Evolutionary conservation across 1,140 invertebrate genomes (phyloP), one percentile per base, ranked within the genome.

Genomic region (Eurosta solidaginis): DNA sequence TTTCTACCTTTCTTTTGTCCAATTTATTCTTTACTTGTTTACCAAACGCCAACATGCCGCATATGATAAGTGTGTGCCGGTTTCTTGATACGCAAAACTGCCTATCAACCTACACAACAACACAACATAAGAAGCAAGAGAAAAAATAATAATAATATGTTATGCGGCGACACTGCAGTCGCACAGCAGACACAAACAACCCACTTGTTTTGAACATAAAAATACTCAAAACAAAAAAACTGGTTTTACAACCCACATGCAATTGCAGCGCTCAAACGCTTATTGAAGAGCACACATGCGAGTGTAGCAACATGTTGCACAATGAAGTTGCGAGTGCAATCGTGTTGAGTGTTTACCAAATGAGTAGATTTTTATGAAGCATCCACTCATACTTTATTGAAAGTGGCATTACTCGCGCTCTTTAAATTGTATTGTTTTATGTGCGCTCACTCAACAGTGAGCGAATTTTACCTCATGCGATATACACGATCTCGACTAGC

Each of bases 401-500:
- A 22, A 52, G 10, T 27, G 9, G 1, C 50, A 20, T 17, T n/a
- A 17, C 9, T 9, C 45, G 14, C 45, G n/a, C 45, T 12, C 45
- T 17, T 14, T 47, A n/a, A 14, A 17, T 17, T 12, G 12, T 47
- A 47, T 47, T 12, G 12, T 47, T 47, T 47, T 47, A 1, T 47
- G 45, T 17, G 17, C 29, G 36, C 29, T 29, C 54, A 33, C 29
- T 63, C 5, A 4, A 33, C 29, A 22, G 4, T 63, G 59, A 68
- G 59, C 17, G 36, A 17, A 14, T 42, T 5, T n/a, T 20, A 10
- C 17, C n/a, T 27, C 1, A 17, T 40, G 59, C n/a, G 59, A 68
- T 68, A 68, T 68, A 68, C 59, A 68, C 59, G 59, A 68, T 68
- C 59, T 33, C 59, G 59, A n/a, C 59, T 40, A 68, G 59, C 33